These are phyloP conservation scores for Zosterops borbonicus DNA, from an alignment of 2,113 vertebrate genomes.

Conservation along the genomic window DNA sequence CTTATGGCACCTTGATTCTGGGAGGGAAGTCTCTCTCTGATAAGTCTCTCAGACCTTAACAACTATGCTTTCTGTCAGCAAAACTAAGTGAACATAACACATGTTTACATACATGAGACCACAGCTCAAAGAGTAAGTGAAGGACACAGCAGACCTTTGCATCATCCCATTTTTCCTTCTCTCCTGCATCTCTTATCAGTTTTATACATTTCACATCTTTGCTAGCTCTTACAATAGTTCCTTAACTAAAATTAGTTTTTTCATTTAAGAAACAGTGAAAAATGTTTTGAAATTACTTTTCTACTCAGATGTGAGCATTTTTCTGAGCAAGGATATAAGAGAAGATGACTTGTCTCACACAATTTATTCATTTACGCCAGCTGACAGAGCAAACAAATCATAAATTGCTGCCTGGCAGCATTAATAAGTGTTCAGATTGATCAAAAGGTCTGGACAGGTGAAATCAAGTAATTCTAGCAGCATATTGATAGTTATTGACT, in stretches of 20 bases:
- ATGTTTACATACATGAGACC: not conserved
- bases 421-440: not conserved
- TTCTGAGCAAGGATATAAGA: not conserved
- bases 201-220: not conserved
- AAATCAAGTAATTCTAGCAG: not conserved
- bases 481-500: not conserved
- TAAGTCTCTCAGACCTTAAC: not conserved
- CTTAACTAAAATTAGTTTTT: not conserved
- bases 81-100: not conserved
- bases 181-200: not conserved
- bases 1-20: not conserved
- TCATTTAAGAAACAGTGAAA: not conserved
- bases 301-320: not conserved
- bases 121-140: not conserved
- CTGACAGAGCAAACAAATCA: not conserved
- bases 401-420: not conserved
- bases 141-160: fast-evolving
- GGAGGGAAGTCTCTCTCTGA: not conserved
- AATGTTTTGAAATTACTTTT: not conserved
- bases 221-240: not conserved
- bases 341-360: not conserved
- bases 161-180: not conserved
- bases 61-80: not conserved
- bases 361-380: not conserved
- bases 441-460: not conserved